Percentiles rank a stretch among this genome's conserved stretches.
phyloP scores from a whole-genome alignment of 2,797 vertebrate species.

The Rhinogobio ventralis region DNA sequence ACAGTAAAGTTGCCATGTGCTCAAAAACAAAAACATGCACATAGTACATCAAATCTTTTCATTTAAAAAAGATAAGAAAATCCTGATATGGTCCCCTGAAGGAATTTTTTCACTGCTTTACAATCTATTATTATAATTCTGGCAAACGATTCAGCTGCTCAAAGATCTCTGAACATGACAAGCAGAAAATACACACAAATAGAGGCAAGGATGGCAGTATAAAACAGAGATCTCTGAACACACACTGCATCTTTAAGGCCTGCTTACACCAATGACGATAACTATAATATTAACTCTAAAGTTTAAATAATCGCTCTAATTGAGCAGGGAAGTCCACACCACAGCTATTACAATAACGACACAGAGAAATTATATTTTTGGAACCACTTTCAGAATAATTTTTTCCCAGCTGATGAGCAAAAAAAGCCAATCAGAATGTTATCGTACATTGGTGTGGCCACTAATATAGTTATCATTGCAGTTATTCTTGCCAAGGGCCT shows the following conservation, averaged over 20 bases:
- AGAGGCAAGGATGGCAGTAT: neutral
- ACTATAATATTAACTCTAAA: neutral
- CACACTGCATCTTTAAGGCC: neutral
- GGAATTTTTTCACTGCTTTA: neutral
- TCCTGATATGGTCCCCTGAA: neutral
- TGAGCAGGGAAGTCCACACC: neutral
- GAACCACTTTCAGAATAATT: too few relatives aligned
- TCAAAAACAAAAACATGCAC: neutral
- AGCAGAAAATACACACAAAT: conserved; percentile 11
- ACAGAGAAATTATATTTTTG: neutral
- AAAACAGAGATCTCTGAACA: too few relatives aligned
- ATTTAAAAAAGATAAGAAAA: neutral
- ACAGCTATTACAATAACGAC: neutral
- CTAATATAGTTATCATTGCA: neutral
- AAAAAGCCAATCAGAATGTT: neutral
- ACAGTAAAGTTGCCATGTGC: too few relatives aligned
- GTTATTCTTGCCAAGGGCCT: neutral
- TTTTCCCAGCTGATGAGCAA: too few relatives aligned
- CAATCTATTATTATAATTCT: neutral
- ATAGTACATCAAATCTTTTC: neutral
- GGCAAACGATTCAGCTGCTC: conserved; percentile 1
- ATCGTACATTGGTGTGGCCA: neutral
- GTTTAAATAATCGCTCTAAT: neutral
- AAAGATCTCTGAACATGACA: conserved; percentile 8
- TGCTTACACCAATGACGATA: neutral